Conservation (phyloP, 2,113 vertebrate genomes). For the Acanthochromis polyacanthus region DNA sequence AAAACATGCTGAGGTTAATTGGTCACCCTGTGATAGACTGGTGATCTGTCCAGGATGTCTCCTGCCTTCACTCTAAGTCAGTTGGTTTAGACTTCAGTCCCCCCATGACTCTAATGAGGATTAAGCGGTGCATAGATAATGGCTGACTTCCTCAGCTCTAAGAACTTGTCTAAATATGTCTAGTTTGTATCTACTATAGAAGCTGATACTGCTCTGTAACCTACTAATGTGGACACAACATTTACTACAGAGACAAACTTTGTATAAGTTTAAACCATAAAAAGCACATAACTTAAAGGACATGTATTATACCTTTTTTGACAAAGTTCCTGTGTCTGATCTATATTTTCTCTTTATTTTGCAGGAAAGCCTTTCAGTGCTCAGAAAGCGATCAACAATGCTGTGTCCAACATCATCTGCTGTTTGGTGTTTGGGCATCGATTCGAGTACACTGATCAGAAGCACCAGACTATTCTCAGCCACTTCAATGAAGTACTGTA, state of each 20-base stretch:
- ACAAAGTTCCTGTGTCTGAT: constrained; percentile 84
- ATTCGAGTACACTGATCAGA: constrained; percentile 66
- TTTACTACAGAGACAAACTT: neutral
- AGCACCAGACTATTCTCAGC: constrained; percentile 38
- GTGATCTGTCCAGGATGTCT: too few species aligned
- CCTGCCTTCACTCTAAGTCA: too few species aligned
- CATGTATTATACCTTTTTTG: constrained; percentile 1
- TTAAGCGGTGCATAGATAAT: too few species aligned
- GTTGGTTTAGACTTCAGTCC: too few species aligned
- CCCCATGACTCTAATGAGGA: too few species aligned
- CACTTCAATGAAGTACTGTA: constrained; percentile 70
- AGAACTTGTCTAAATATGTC: too few species aligned
- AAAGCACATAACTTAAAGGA: too few species aligned
- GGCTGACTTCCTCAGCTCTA: too few species aligned
- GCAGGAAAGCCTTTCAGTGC: constrained; percentile 86
- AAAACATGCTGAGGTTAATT: too few species aligned
- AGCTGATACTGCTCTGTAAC: neutral
- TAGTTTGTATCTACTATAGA: too few species aligned
- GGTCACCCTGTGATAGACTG: too few species aligned
- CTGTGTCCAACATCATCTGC: constrained; percentile 81
- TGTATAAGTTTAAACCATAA: too few species aligned
- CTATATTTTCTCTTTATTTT: constrained; percentile 55
- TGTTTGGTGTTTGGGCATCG: constrained; percentile 72
- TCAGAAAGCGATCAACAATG: constrained; percentile 57
- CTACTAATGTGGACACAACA: neutral